A percentile compares a stretch with the other conserved stretches of the same genome.
phyloP scores from a whole-genome alignment of 2,797 vertebrate species.

The Sebastolobus alascanus region DNA sequence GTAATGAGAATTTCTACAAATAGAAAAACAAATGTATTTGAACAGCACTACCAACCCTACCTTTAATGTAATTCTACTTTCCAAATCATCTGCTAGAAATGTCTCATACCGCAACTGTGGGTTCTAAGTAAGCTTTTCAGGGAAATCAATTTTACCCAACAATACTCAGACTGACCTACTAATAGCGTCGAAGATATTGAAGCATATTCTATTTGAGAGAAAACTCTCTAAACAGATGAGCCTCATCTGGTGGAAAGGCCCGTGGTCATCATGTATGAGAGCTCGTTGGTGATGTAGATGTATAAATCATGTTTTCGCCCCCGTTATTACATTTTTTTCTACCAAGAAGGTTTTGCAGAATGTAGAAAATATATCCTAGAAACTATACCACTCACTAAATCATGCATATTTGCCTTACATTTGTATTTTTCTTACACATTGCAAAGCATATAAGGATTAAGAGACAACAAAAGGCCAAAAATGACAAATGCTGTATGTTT shows the following conservation, averaged over 20 bases:
- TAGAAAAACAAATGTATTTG: too few species aligned
- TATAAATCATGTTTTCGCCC: background rate
- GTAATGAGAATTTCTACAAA: too few species aligned
- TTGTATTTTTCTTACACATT: background rate
- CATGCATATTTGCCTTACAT: background rate
- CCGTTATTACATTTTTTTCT: background rate
- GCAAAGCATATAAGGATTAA: slow-evolving; percentile 4
- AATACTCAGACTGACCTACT: slow-evolving; percentile 43
- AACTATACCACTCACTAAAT: slow-evolving; percentile 1
- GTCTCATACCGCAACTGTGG: slow-evolving; percentile 14
- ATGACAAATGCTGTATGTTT: background rate
- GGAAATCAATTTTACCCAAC: slow-evolving; percentile 58
- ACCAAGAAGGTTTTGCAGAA: background rate
- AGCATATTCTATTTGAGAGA: slow-evolving; percentile 59
- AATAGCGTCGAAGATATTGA: slow-evolving; percentile 55
- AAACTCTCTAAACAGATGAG: slow-evolving; percentile 67
- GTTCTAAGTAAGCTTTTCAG: slow-evolving; percentile 37
- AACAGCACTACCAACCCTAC: too few species aligned
- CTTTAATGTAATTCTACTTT: slow-evolving; percentile 21
- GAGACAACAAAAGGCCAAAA: background rate
- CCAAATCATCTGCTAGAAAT: slow-evolving; percentile 34
- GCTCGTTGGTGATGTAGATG: slow-evolving; percentile 8
- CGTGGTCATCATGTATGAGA: slow-evolving; percentile 44
- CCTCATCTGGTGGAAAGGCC: slow-evolving; percentile 60
- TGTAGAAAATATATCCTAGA: slow-evolving; percentile 4